Conservation (phyloP, 1,140 invertebrate genomes). For the Geopemphigus sp. region DNA sequence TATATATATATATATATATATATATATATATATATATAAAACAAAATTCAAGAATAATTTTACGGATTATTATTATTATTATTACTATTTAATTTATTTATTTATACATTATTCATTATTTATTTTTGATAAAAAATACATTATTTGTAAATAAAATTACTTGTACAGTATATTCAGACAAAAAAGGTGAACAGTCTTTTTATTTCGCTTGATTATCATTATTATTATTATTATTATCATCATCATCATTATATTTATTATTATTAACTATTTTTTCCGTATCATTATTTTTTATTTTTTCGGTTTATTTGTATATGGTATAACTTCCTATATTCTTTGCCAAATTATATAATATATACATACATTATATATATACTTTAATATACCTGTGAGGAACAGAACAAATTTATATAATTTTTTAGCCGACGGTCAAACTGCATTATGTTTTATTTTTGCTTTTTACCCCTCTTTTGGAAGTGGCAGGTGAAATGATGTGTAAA, state of each 20-base stretch:
- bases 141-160: conserved; percentile 49
- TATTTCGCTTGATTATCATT: conserved; percentile 44
- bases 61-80: conserved; percentile 46
- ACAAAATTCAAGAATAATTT: conserved; percentile 42
- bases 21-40: conserved; percentile 19
- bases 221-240: conserved; percentile 27
- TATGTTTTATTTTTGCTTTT: conserved; percentile 46
- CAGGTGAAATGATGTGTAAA: conserved; percentile 48
- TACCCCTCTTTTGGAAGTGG: conserved; percentile 39
- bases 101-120: conserved; percentile 48
- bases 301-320: conserved; percentile 44
- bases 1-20: too few species aligned
- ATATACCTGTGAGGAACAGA: conserved; percentile 25
- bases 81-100: conserved; percentile 47
- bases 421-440: conserved; percentile 42
- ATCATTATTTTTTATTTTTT: conserved; percentile 34
- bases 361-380: conserved; percentile 22
- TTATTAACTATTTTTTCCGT: conserved; percentile 27
- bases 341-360: conserved; percentile 19
- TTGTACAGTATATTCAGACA: conserved; percentile 50
- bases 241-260: conserved; percentile 8
- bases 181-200: conserved; percentile 49
- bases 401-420: conserved; percentile 36
- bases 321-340: conserved; percentile 47
- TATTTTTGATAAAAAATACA: conserved; percentile 46